These are phyloP conservation scores for Dicyrtoma fusca DNA, from an alignment of 2,888 invertebrate species.

Conservation along the genomic window DNA sequence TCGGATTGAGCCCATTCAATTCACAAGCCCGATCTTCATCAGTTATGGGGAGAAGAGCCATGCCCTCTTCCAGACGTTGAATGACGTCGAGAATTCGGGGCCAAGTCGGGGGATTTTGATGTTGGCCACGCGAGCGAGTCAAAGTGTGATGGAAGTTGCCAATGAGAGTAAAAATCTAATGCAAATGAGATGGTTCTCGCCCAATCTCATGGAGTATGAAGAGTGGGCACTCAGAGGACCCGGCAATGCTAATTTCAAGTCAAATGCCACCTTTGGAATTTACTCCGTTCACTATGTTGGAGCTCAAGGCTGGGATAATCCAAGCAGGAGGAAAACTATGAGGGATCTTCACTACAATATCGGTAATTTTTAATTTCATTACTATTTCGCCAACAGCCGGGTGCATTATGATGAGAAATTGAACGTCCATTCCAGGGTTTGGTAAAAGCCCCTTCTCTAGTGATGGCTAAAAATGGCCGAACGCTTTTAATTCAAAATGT, in stretches of 20 bases:
- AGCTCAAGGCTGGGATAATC: conserved; percentile 52
- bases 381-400: too few species aligned
- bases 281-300: conserved; percentile 53
- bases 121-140: conserved; percentile 45
- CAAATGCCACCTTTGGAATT: conserved; percentile 44
- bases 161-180: conserved; percentile 23
- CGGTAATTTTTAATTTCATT: conserved; percentile 37
- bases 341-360: conserved; percentile 43
- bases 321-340: conserved; percentile 46
- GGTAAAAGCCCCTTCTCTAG: too few species aligned
- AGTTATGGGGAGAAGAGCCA: conserved; percentile 2
- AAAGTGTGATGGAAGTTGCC: conserved; percentile 44
- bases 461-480: too few species aligned
- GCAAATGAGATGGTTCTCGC: conserved; percentile 29
- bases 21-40: conserved; percentile 42
- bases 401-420: too few species aligned
- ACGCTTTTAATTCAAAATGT: too few species aligned
- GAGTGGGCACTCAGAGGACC: conserved; percentile 22
- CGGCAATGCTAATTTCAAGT: neutral
- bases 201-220: conserved; percentile 14
- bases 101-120: conserved; percentile 42
- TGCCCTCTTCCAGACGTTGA: neutral
- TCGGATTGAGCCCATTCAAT: conserved; percentile 36
- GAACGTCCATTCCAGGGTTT: too few species aligned
- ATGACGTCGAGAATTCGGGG: conserved; percentile 11